A percentile compares a stretch with the other conserved stretches of the same genome.
Conservation (phyloP, 2,113 vertebrate species). For the Solea solea region DNA sequence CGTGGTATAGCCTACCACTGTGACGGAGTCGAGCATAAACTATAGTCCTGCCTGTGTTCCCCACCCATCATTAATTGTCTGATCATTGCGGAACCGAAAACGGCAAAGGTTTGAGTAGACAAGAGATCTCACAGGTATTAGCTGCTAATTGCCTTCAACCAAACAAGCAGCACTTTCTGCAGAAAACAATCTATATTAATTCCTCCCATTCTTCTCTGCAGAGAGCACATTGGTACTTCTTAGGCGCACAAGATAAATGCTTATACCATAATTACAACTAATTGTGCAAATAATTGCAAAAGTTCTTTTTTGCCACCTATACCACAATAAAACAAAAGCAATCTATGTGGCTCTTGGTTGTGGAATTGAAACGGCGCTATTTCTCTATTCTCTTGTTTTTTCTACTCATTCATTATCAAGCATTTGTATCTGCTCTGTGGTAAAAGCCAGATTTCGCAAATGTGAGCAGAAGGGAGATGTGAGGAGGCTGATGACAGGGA, state of each 20-base stretch:
- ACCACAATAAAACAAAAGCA: constrained; percentile 70
- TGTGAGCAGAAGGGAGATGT: constrained; percentile 42
- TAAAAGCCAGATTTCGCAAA: constrained; percentile 59
- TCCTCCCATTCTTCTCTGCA: constrained; percentile 58
- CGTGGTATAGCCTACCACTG: constrained; percentile 41
- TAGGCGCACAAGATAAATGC: constrained; percentile 71
- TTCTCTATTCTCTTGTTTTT: constrained; percentile 46
- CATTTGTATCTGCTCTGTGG: constrained; percentile 61
- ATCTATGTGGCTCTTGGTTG: constrained; percentile 70
- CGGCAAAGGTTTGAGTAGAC: constrained; percentile 57
- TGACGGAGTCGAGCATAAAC: constrained; percentile 40
- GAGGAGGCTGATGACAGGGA: constrained; percentile 68
- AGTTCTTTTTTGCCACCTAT: constrained; percentile 65
- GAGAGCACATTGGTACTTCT: constrained; percentile 62
- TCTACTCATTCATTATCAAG: constrained; percentile 65
- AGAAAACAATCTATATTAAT: constrained; percentile 75
- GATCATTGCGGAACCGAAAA: constrained; percentile 65
- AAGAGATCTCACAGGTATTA: constrained; percentile 75
- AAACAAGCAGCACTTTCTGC: constrained; percentile 68
- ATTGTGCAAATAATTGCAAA: constrained; percentile 79
- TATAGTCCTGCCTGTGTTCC: constrained; percentile 57
- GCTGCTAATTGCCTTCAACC: constrained; percentile 73
- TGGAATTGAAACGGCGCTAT: constrained; percentile 67
- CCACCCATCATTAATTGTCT: constrained; percentile 73
- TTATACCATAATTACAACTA: constrained; percentile 77